phyloP scores from a whole-genome alignment of 2,113 vertebrate genomes.

The Zosterops lateralis region DNA sequence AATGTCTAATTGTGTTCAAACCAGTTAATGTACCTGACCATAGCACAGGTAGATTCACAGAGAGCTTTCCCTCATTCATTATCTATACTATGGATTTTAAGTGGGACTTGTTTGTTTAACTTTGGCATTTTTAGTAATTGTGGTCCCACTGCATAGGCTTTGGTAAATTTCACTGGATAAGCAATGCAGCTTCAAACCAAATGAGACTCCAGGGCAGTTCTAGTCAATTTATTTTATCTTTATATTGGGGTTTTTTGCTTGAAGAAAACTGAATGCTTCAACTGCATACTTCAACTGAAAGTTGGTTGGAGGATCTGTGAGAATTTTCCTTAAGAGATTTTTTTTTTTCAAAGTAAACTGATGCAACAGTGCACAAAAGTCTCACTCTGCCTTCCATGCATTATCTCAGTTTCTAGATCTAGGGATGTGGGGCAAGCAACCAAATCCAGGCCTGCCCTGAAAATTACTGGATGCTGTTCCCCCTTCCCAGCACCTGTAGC shows the following conservation, averaged over 20 bases:
- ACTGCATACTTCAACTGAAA: not conserved
- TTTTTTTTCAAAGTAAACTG: not conserved
- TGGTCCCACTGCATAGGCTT: not conserved
- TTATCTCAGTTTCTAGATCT: not conserved
- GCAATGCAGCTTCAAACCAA: not conserved
- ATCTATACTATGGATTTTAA: not conserved
- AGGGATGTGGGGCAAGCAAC: not conserved
- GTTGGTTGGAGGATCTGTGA: not conserved
- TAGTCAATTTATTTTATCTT: not conserved
- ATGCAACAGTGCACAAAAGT: not conserved
- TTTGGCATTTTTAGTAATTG: not conserved
- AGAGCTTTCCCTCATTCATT: not conserved
- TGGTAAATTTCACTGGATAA: not conserved
- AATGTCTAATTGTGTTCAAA: not conserved
- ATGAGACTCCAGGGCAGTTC: not conserved
- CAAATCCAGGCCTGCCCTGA: not conserved
- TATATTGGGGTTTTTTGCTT: not conserved
- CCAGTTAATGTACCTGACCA: not conserved
- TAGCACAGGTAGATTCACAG: not conserved
- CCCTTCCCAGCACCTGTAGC: not conserved
- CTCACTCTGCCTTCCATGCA: not conserved
- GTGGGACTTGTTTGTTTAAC: not conserved
- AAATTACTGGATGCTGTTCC: not conserved
- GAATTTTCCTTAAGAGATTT: not conserved
- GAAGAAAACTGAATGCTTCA: not conserved